These are phyloP conservation scores for Carduelis carduelis DNA, from an alignment of 2,797 vertebrate species.

Conservation along the genomic window DNA sequence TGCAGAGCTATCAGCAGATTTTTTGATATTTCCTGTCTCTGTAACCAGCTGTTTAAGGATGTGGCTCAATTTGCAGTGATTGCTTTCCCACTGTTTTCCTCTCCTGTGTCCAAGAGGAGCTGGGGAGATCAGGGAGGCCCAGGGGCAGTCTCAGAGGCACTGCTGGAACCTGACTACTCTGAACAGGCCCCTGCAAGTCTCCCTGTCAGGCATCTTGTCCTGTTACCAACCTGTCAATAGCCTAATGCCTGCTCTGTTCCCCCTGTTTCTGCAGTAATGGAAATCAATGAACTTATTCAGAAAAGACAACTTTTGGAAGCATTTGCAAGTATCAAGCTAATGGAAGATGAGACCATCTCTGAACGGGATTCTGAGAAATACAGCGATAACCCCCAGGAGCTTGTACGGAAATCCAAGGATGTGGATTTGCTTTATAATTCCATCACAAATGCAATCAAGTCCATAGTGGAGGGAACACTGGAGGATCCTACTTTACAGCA, in stretches of 20 bases:
- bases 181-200: neutral
- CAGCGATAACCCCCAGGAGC: slow-evolving; percentile 63
- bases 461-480: slow-evolving; percentile 79
- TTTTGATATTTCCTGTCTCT: neutral
- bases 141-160: neutral
- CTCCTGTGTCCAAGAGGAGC: neutral
- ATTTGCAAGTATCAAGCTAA: slow-evolving; percentile 78
- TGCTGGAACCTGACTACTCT: neutral
- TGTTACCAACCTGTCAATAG: neutral
- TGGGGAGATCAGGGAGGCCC: neutral
- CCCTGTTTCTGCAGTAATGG: slow-evolving; percentile 78
- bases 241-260: neutral
- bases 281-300: slow-evolving; percentile 87
- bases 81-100: neutral
- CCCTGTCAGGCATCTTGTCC: neutral
- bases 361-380: slow-evolving; percentile 54
- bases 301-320: slow-evolving; percentile 80
- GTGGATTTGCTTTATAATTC: slow-evolving; percentile 81
- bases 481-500: slow-evolving; percentile 63
- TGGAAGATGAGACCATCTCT: slow-evolving; percentile 76
- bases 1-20: neutral
- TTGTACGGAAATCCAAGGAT: slow-evolving; percentile 81
- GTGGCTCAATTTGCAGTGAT: neutral
- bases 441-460: slow-evolving; percentile 66
- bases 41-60: neutral